Evolutionary conservation across 2,113 vertebrate species (phyloP).

Genomic region (Mustela lutreola): DNA sequence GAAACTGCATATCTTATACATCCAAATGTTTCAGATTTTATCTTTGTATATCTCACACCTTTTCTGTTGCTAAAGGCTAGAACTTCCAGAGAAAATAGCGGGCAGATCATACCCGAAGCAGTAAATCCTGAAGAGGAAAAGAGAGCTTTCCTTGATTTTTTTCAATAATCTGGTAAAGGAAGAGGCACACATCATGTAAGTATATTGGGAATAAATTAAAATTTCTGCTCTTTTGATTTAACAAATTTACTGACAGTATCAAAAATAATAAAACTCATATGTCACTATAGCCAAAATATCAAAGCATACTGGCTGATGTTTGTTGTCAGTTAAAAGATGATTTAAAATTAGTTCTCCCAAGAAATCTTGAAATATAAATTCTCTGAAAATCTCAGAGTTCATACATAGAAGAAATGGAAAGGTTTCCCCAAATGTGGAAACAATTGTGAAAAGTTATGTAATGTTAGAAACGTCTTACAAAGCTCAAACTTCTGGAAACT

Average conservation of each 20-base stretch:
- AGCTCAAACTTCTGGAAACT: background rate
- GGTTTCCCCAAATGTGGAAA: background rate
- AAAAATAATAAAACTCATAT: background rate
- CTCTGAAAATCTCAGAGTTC: background rate
- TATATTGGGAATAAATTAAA: background rate
- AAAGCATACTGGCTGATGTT: background rate
- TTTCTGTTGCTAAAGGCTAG: background rate
- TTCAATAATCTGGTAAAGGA: background rate
- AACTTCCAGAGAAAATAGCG: constrained; percentile 4
- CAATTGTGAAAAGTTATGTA: background rate
- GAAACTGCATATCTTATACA: background rate
- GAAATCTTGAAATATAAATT: constrained; percentile 32
- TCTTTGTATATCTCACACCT: background rate
- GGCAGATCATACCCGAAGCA: background rate
- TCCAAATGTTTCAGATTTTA: background rate
- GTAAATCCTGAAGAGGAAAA: constrained; percentile 19
- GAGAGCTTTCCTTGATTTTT: background rate
- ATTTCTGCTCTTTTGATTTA: background rate
- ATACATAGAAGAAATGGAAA: background rate
- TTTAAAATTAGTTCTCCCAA: background rate
- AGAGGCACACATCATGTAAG: background rate
- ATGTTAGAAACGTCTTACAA: background rate
- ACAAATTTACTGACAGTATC: background rate
- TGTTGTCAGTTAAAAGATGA: background rate
- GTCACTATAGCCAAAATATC: background rate